These are phyloP conservation scores for Mustelus asterias DNA, from an alignment of 2,113 vertebrate species.

Conservation along the genomic window DNA sequence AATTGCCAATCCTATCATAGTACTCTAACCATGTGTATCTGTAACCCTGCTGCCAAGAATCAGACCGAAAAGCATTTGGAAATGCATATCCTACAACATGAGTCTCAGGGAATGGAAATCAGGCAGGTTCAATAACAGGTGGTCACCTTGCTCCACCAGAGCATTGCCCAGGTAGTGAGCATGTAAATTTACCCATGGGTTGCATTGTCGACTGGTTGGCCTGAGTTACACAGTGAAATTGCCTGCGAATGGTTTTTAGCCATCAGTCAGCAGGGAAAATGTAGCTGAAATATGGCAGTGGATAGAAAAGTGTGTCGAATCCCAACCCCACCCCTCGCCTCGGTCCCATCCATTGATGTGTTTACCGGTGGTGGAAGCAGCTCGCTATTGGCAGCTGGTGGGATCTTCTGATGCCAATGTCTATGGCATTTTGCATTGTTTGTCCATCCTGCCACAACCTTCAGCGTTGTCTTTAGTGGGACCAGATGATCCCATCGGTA, in stretches of 20 bases:
- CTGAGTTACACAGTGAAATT: background rate
- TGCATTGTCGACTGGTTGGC: background rate
- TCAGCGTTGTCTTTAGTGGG: too few species aligned
- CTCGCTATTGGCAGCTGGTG: too few species aligned
- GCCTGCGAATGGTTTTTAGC: background rate
- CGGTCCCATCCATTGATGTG: too few species aligned
- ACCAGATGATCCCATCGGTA: too few species aligned
- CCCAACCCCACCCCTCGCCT: too few species aligned
- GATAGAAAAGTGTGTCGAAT: background rate
- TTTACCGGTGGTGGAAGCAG: too few species aligned
- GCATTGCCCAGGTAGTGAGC: background rate
- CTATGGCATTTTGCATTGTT: too few species aligned
- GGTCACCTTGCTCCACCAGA: background rate
- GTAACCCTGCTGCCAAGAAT: background rate
- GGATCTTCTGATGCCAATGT: too few species aligned
- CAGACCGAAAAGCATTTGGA: background rate
- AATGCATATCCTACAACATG: background rate
- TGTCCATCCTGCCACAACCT: too few species aligned
- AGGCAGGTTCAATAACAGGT: background rate
- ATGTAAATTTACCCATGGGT: background rate
- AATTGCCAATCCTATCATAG: background rate
- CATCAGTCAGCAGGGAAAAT: background rate
- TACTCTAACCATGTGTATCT: background rate
- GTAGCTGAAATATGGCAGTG: background rate
- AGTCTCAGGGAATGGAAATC: background rate